A percentile compares a stretch with the other conserved stretches of the same genome.
phyloP scores from a whole-genome alignment of 2,113 vertebrate species.

The Dicerorhinus sumatrensis region DNA sequence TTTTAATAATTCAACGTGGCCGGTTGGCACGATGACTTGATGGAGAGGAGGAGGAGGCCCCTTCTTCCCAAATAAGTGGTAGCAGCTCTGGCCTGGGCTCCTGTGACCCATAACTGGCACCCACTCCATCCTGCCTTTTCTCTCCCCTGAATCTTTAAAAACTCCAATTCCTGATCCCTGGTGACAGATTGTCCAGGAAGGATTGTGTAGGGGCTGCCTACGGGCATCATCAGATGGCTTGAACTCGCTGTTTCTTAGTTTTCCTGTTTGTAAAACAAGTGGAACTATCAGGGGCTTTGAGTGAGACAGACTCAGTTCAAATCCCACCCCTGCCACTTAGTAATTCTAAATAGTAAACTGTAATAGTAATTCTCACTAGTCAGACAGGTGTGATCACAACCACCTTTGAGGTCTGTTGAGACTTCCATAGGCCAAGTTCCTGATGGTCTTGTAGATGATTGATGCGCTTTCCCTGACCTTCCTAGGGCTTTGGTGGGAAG shows the following conservation, averaged over 20 bases:
- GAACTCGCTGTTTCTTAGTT: neutral
- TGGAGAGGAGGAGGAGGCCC: constrained; percentile 51
- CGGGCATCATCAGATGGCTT: neutral
- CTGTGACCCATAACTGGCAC: neutral
- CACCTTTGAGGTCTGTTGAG: neutral
- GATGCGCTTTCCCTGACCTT: neutral
- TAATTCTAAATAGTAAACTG: neutral
- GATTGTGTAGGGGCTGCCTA: neutral
- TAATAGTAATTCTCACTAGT: neutral
- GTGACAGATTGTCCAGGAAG: neutral
- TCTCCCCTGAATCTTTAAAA: neutral
- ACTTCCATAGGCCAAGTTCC: neutral
- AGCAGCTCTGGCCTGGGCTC: neutral
- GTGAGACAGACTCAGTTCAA: constrained; percentile 9
- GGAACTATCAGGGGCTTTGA: neutral
- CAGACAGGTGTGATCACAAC: neutral
- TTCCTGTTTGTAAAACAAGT: neutral
- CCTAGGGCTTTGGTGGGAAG: neutral
- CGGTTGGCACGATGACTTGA: constrained; percentile 63
- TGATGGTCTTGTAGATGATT: neutral
- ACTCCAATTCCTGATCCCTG: neutral
- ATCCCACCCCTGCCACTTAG: neutral
- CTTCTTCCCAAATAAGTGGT: constrained; percentile 64
- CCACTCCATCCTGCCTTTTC: neutral
- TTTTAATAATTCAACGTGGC: constrained; percentile 83